Conservation (phyloP, 2,113 vertebrate species). For the Cochlearius cochlearius region DNA sequence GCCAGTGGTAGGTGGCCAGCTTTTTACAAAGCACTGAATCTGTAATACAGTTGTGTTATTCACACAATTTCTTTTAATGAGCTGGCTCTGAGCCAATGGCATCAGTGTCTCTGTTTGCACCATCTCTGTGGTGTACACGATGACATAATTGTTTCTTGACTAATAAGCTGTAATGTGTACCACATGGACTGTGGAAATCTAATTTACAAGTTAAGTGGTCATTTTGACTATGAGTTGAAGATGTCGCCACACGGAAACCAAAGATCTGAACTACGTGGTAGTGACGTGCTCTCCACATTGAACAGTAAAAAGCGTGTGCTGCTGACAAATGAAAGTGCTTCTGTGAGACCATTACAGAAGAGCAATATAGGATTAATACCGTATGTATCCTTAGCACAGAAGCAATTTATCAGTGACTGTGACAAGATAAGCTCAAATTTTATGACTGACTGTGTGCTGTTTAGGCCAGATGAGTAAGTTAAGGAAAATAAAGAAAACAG, state of each 20-base stretch:
- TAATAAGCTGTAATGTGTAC: background rate
- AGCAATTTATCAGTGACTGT: background rate
- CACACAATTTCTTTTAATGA: background rate
- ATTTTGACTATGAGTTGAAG: background rate
- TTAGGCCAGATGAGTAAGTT: background rate
- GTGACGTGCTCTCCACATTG: background rate
- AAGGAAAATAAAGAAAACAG: background rate
- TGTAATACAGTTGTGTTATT: background rate
- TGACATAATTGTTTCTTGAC: background rate
- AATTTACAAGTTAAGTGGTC: background rate
- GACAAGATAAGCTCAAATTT: background rate
- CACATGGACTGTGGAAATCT: background rate
- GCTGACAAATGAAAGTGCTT: background rate
- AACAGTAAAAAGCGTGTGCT: background rate
- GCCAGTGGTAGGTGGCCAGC: background rate
- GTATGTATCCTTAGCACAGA: background rate
- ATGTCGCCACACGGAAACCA: rapidly evolving
- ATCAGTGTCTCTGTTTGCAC: background rate
- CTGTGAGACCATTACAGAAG: background rate
- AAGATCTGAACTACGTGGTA: background rate
- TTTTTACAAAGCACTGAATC: background rate
- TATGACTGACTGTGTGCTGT: background rate
- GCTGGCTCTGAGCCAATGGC: background rate
- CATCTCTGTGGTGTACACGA: background rate
- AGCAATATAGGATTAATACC: background rate